phyloP scores from a whole-genome alignment of 2,888 invertebrate genomes.

The Leptinotarsa haldemani region DNA sequence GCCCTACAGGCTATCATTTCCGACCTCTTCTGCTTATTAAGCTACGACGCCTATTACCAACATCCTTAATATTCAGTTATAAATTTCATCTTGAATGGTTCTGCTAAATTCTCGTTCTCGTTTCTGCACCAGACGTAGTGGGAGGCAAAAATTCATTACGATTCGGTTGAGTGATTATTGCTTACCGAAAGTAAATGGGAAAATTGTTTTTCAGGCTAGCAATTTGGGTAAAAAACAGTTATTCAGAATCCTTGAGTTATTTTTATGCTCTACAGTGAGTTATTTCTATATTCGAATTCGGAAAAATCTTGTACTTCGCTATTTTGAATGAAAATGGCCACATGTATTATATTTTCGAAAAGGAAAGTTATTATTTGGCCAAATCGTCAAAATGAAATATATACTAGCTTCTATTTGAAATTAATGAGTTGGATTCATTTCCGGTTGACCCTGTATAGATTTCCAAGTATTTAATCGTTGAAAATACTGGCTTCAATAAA shows the following conservation, averaged over 20 bases:
- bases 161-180: constrained; percentile 7
- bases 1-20: constrained; percentile 62
- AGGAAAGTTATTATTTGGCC: too few species aligned
- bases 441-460: too few species aligned
- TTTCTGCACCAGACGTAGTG: constrained; percentile 7
- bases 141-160: constrained; percentile 1
- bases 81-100: constrained; percentile 43
- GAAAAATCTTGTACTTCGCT: too few species aligned
- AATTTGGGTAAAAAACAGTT: not conserved
- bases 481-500: too few species aligned
- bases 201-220: not conserved
- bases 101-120: constrained; percentile 16
- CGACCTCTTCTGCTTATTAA: constrained; percentile 61
- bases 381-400: too few species aligned
- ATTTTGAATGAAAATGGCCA: too few species aligned
- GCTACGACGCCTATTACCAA: constrained; percentile 54
- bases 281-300: too few species aligned
- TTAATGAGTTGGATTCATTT: too few species aligned
- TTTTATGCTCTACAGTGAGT: too few species aligned
- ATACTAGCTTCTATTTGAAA: too few species aligned
- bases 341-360: too few species aligned
- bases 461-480: too few species aligned
- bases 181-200: not conserved
- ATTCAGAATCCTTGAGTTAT: not conserved
- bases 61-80: constrained; percentile 51